Evolutionary conservation across 2,113 vertebrate genomes (phyloP), one percentile per base, ranked within the genome.

Genomic region (Promerops cafer): DNA sequence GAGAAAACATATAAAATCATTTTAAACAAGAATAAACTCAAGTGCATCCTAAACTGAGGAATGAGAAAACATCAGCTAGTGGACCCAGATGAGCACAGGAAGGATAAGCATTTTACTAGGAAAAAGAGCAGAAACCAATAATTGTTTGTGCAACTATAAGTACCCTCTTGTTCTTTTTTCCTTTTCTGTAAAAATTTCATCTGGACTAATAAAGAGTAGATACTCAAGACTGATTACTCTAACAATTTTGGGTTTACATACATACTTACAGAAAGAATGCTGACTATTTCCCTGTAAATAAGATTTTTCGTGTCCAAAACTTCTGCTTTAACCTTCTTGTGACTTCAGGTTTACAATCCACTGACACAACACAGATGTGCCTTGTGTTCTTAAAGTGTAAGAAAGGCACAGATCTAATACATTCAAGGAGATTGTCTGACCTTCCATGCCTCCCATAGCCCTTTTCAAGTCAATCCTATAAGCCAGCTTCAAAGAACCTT

Each of bases 101-200:
- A 52, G 6, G 2, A 31, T 20, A 64, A 83, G 11, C 11, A 40
- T 65, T 77, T 53, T 21, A 37, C 15, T 61, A 74, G 13, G 17
- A 22, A 77, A 61, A 60, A 7, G 8, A 33, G 7, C 13, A 59
- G 44, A 77, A 89, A 70, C 19, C 12, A 59, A 21, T 8, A 54
- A 24, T 14, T 4, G 0, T 20, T 12, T 7, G 0, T 30, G 5
- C 6, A 70, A 42, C 10, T 50, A 37, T 23, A 65, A 61, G 10
- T 37, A 4, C 5, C 39, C 23, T 75, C 39, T 26, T 69, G 4
- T 30, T 65, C 1, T 23, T 68, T 61, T 60, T 71, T 14, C 13
- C 5, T 69, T 79, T 70, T 27, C 12, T 61, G 11, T 52, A 64
- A 74, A 52, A 52, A 16, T 5, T 42, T 69, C 3, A 49, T 57